phyloP scores from a whole-genome alignment of 2,888 invertebrate genomes.

The Aplocera efformata region DNA sequence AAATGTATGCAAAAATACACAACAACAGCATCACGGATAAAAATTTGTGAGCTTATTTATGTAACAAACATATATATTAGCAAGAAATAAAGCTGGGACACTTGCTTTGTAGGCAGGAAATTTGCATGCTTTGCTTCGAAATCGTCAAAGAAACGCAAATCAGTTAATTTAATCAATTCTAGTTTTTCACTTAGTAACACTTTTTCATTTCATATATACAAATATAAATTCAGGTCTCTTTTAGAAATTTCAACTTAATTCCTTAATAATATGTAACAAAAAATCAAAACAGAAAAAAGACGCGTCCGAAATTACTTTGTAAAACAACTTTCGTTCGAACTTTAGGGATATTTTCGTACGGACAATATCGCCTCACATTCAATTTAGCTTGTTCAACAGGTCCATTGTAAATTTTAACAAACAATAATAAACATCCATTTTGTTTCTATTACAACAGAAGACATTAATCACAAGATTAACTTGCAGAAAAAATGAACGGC shows the following conservation, averaged over 20 bases:
- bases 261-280: background rate
- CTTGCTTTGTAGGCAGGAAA: too few relatives aligned
- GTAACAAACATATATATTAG: too few relatives aligned
- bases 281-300: background rate
- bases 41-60: too few relatives aligned
- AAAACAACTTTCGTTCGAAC: background rate
- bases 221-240: too few relatives aligned
- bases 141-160: too few relatives aligned
- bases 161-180: background rate
- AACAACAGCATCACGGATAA: too few relatives aligned
- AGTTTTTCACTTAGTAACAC: conserved; percentile 1
- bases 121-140: too few relatives aligned
- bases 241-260: too few relatives aligned
- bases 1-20: too few relatives aligned
- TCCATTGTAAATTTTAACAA: conserved; percentile 13
- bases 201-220: too few relatives aligned
- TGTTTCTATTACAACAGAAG: conserved; percentile 19
- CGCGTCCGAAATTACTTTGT: too few relatives aligned
- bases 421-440: conserved; percentile 17
- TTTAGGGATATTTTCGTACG: background rate
- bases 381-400: conserved; percentile 17
- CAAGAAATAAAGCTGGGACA: too few relatives aligned
- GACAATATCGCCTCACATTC: background rate
- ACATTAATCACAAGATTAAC: conserved; percentile 21
- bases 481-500: conserved; percentile 18